These are phyloP conservation scores for Metalampra italica DNA, from an alignment of 2,888 invertebrate species.

Conservation along the genomic window DNA sequence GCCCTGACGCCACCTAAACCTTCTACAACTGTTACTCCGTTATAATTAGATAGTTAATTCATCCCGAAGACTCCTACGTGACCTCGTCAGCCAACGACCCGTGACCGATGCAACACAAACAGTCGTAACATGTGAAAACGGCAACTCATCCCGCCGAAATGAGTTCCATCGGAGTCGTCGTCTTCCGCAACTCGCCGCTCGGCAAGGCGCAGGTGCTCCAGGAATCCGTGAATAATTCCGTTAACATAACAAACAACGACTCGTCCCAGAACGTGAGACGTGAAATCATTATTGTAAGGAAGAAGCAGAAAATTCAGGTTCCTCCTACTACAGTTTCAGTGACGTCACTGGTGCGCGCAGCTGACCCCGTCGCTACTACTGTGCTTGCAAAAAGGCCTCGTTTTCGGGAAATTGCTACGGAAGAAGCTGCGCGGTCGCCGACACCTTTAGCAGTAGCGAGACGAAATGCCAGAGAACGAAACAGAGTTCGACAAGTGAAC, in stretches of 20 bases:
- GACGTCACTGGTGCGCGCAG: conserved; percentile 61
- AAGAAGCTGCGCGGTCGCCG: conserved; percentile 73
- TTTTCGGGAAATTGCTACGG: conserved; percentile 64
- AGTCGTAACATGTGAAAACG: conserved; percentile 61
- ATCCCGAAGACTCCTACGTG: conserved; percentile 33
- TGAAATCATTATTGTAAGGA: conserved; percentile 76
- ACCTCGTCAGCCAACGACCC: conserved; percentile 34
- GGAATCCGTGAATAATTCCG: conserved; percentile 79
- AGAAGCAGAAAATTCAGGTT: conserved; percentile 66
- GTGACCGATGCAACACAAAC: conserved; percentile 47
- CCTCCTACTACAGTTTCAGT: conserved; percentile 62
- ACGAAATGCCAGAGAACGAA: conserved; percentile 94
- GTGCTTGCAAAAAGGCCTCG: conserved; percentile 53
- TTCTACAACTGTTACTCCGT: conserved; percentile 25
- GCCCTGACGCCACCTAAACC: conserved; percentile 67
- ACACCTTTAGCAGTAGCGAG: conserved; percentile 91
- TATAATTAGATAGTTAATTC: conserved; percentile 30
- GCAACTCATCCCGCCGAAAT: conserved; percentile 59
- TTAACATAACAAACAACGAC: conserved; percentile 71
- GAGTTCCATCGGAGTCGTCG: conserved; percentile 79
- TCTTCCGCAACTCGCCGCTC: conserved; percentile 78
- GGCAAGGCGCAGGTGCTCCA: conserved; percentile 82
- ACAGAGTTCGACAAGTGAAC: conserved; percentile 95
- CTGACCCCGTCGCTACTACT: conserved; percentile 47
- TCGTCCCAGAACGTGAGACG: conserved; percentile 52